Evolutionary conservation across 2,797 vertebrate species (phyloP), one percentile per base, ranked within the genome.

Genomic region (Rallus crepitans): DNA sequence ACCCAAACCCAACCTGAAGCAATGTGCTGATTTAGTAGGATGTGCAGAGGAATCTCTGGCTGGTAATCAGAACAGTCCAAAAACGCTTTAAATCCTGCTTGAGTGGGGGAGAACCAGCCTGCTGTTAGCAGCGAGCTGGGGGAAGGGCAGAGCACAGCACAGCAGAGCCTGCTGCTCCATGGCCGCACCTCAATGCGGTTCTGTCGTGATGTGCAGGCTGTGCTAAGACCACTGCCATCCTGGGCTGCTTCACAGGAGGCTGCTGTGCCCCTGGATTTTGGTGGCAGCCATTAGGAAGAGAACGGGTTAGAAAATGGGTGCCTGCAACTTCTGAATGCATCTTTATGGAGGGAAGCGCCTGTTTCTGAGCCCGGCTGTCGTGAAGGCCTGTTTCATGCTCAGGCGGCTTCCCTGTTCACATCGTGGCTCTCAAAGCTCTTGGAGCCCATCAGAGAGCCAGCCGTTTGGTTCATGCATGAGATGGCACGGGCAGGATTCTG

Each of bases 391-490:
- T 69, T 93, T 72, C 63, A 69, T 91, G 91, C 82, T 88, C 50
- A 85, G 93, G 76, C 6, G 0, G 79, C 78, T 79, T 94, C 78
- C 63, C 82, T 92, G 87, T 53, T 85, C 78, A 55, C 24, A 21
- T 79, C 6, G 25, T 2, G 5, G n/a, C 27, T 75, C 75, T 68
- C 55, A 73, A 45, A 81, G 86, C 93, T 83, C 65, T 50, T 73
- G 27, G 30, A 40, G 68, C 91, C 91, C 33, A 4, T 82, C 33
- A 0, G 83, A 68, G 80, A 94, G 84, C 3, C 4, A 73, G 52
- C 73, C 87, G 80, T 33, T 81, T 35, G 63, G 65, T 82, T 95
- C 87, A 82, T 72, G 94, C 82, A 53, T 91, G 94, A 96, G 92
- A 81, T 91, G 92, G 93, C 9, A 27, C 7, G 12, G 66, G 93